Evolutionary conservation across 2,797 vertebrate species (phyloP).

Genomic region (Dallia pectoralis): DNA sequence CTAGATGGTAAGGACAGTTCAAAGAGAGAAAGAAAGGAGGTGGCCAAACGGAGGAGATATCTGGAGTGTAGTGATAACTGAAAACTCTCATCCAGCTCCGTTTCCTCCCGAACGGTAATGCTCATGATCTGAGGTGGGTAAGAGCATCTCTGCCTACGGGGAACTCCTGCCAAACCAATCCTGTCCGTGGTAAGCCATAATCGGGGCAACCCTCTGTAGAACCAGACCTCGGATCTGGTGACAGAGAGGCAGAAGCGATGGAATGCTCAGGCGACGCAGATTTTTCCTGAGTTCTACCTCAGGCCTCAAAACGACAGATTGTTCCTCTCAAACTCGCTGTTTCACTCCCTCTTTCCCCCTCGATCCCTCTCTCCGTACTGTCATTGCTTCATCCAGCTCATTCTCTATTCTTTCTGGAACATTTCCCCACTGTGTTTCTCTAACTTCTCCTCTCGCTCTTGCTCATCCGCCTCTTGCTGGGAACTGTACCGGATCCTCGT

Average conservation of each 20-base stretch:
- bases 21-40: neutral
- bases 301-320: slow-evolving; percentile 4
- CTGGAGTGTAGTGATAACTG: no score
- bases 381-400: neutral
- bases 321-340: neutral
- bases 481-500: no score
- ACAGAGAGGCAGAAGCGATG: neutral
- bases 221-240: neutral
- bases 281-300: slow-evolving; percentile 26
- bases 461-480: neutral
- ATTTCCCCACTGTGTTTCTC: neutral
- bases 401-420: neutral
- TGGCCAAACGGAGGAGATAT: neutral
- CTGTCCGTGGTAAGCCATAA: neutral
- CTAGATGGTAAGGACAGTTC: neutral
- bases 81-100: neutral
- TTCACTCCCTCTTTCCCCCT: neutral
- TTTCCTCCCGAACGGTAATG: no score
- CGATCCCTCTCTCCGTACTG: neutral
- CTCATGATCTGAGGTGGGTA: no score
- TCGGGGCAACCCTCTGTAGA: slow-evolving; percentile 1
- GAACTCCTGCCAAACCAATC: no score
- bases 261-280: slow-evolving; percentile 26
- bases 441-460: neutral
- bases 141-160: no score